phyloP scores from a whole-genome alignment of 2,113 vertebrate genomes.

The Dolichallabes microphthalmus region DNA sequence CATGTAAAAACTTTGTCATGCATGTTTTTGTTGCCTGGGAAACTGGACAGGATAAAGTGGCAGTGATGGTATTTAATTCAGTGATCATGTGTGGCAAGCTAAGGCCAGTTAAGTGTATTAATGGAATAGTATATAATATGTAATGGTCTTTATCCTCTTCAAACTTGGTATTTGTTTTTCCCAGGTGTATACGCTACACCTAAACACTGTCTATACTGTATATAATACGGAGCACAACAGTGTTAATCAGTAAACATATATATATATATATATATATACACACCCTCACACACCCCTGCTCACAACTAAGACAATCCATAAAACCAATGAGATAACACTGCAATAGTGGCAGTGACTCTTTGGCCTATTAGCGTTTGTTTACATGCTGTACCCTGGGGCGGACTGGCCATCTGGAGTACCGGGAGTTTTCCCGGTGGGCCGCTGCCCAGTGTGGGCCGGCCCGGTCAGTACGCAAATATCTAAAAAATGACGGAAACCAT shows the following conservation, averaged over 20 bases:
- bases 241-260: neutral
- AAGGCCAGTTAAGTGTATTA: neutral
- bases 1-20: neutral
- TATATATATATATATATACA: no score
- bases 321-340: neutral
- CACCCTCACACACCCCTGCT: no score
- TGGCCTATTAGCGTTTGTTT: neutral
- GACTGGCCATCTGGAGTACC: no score
- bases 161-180: neutral
- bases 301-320: neutral
- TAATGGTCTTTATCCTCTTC: no score
- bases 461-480: no score
- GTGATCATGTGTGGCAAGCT: neutral
- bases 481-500: no score
- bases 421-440: no score
- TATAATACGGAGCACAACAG: no score
- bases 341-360: neutral
- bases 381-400: no score
- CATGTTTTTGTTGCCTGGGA: neutral
- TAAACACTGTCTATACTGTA: no score
- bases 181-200: neutral
- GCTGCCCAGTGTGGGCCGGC: no score
- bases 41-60: neutral
- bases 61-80: neutral
- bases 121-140: no score